These are phyloP conservation scores for Malacoctenus gilli DNA, from an alignment of 2,797 vertebrate species.

Conservation along the genomic window DNA sequence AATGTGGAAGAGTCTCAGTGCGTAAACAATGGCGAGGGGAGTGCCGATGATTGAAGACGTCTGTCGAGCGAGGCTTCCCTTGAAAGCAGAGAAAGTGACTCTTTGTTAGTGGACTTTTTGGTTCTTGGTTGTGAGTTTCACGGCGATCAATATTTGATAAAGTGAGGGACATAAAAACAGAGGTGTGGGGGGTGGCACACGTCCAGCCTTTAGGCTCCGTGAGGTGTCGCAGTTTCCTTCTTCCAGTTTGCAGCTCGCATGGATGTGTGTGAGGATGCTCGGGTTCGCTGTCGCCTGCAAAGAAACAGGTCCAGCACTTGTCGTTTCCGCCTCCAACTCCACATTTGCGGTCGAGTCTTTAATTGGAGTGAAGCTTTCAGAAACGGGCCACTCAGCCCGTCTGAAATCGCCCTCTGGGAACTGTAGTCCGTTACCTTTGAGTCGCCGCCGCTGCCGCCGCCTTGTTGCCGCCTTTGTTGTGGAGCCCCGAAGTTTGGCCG, in stretches of 20 bases:
- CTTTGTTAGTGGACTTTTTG: slow-evolving; percentile 44
- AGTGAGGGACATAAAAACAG: slow-evolving; percentile 39
- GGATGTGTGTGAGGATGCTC: no score
- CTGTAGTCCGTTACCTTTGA: slow-evolving; percentile 46
- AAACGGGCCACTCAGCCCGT: slow-evolving; percentile 28
- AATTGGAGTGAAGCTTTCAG: slow-evolving; percentile 32
- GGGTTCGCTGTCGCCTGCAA: background rate
- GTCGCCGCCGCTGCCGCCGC: slow-evolving; percentile 15
- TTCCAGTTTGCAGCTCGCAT: slow-evolving; percentile 3
- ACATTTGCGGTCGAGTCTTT: slow-evolving; percentile 31
- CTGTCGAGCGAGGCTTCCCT: slow-evolving; percentile 25
- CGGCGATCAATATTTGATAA: slow-evolving; percentile 66
- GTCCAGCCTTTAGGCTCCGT: slow-evolving; percentile 25
- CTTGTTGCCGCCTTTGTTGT: slow-evolving; percentile 41
- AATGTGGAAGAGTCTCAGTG: no score
- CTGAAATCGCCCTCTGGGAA: slow-evolving; percentile 32
- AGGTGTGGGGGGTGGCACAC: slow-evolving; percentile 43
- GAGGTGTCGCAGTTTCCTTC: slow-evolving; percentile 37
- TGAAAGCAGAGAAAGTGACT: slow-evolving; percentile 25
- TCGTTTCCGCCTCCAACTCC: slow-evolving; percentile 25
- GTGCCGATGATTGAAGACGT: slow-evolving; percentile 21
- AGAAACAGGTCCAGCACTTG: slow-evolving; percentile 10
- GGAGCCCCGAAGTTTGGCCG: slow-evolving; percentile 27
- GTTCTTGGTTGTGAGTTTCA: slow-evolving; percentile 44
- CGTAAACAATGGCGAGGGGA: slow-evolving; percentile 20